Evolutionary conservation across 2,888 invertebrate species (phyloP).

Genomic region (Sericinus montela): DNA sequence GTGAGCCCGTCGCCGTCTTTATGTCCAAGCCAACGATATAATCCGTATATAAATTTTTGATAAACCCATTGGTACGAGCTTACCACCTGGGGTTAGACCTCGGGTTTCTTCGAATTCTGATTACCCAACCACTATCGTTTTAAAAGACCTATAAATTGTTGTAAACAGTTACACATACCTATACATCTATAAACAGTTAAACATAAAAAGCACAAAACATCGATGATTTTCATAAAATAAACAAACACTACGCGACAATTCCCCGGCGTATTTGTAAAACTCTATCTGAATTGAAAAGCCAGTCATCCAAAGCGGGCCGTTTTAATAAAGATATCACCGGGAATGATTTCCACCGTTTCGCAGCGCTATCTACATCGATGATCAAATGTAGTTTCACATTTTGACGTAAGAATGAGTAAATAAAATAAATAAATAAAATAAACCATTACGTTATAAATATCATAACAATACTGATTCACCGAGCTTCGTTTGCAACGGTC

Average conservation of each 20-base stretch:
- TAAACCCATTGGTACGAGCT: no score
- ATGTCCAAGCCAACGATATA: no score
- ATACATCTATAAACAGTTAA: no score
- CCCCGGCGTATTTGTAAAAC: conserved; percentile 9
- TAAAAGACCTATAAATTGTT: no score
- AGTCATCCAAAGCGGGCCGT: conserved; percentile 15
- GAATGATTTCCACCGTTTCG: conserved; percentile 11
- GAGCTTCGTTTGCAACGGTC: conserved; percentile 14
- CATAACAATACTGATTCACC: not conserved
- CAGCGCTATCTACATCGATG: not conserved
- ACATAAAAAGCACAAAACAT: conserved; percentile 1
- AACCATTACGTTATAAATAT: not conserved
- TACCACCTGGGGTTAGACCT: no score
- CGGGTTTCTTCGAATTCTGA: no score
- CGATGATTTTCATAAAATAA: conserved; percentile 6
- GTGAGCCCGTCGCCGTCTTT: no score
- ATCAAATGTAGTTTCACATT: not conserved
- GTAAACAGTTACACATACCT: no score
- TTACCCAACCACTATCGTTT: no score
- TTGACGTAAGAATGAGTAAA: not conserved
- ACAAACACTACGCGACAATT: conserved; percentile 9
- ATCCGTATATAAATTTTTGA: no score
- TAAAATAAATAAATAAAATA: no score
- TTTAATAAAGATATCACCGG: conserved; percentile 16
- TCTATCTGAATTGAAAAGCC: conserved; percentile 12